Base-by-base conservation (phyloP, 2,113 vertebrate species). In the Galeopterus variegatus region DNA sequence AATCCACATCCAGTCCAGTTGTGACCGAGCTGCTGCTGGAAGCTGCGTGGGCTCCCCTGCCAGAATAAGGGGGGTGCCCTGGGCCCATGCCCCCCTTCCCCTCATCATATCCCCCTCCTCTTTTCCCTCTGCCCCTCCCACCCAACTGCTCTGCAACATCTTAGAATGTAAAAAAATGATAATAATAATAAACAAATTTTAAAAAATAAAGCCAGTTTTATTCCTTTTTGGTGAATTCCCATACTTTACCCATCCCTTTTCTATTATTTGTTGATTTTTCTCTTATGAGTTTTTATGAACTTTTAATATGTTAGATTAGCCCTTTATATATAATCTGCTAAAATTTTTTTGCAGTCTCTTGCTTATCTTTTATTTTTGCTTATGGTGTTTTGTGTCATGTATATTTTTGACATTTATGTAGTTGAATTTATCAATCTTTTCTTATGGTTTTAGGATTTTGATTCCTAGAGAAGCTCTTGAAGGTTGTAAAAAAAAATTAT, bases 401-500 rank as follows among this genome's bases (percentile, higher is more conserved):
- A 33, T 56, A 69, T 77, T 96, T 95, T 67, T 88, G 24, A 88
- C 21, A 81, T 96, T 88, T 93, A 90, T 41, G 21, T 58, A 72
- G 24, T 83, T 69, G 36, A 56, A 87, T 83, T 36, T 56, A 90
- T 76, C 33, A 23, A 21, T 85, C 64, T 91, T 94, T 92, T 94
- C 33, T 76, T 82, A 45, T 90, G 48, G 17, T 80, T 90, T 88
- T 41, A 41, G 52, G 56, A 70, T 56, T 90, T 94, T 72, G 23
- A 76, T 48, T 65, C n/a, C 84, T 75, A 90, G 75, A 52, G 28
- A 89, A 79, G 17, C 21, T 48, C 45, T 96, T 80, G 50, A 88
- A 97, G 13, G 14, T 58, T 90, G 75, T 95, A 60, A 94, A 76
- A 56, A n/a, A n/a, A 26, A 87, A 67, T 96, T 95, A 60, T 88